Percentiles rank a stretch among this genome's conserved stretches.
Evolutionary conservation across 1,140 invertebrate species (phyloP).

Genomic region (Hermetia illucens): DNA sequence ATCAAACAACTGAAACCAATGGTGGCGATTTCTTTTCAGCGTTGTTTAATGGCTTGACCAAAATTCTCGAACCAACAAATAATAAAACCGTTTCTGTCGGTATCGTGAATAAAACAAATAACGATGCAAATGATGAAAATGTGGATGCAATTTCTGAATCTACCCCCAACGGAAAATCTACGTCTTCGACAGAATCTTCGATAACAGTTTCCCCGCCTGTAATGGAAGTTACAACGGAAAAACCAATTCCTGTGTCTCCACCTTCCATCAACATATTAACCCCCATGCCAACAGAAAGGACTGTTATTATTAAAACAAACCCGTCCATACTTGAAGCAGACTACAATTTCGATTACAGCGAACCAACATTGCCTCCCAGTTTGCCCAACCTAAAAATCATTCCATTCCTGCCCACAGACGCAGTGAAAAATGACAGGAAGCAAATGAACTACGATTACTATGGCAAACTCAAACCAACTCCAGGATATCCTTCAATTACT

Average conservation of each 20-base stretch:
- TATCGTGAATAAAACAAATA: not conserved
- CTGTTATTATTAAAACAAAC: constrained; percentile 25
- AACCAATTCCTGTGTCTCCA: not conserved
- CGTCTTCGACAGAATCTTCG: not conserved
- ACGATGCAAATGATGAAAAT: not conserved
- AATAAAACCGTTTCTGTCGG: not conserved
- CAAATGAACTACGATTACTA: constrained; percentile 7
- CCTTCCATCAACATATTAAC: not conserved
- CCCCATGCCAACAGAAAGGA: constrained; percentile 13
- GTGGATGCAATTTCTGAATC: not conserved
- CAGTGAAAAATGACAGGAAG: constrained; percentile 30
- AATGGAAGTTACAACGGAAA: constrained; percentile 1
- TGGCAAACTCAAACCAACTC: constrained; percentile 4
- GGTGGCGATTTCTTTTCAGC: not conserved
- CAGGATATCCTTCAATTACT: not conserved
- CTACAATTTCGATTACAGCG: constrained; percentile 34
- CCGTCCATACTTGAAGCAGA: constrained; percentile 7
- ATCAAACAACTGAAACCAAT: too few relatives aligned
- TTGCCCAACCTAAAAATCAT: constrained; percentile 60
- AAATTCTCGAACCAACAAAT: not conserved
- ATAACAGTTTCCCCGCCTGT: not conserved
- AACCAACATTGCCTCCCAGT: constrained; percentile 48
- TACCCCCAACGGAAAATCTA: not conserved
- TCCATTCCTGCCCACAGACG: constrained; percentile 58
- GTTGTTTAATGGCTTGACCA: not conserved